Evolutionary conservation across 2,888 invertebrate genomes (phyloP), one percentile per base, ranked within the genome.

Genomic region (Diaphora mendica): DNA sequence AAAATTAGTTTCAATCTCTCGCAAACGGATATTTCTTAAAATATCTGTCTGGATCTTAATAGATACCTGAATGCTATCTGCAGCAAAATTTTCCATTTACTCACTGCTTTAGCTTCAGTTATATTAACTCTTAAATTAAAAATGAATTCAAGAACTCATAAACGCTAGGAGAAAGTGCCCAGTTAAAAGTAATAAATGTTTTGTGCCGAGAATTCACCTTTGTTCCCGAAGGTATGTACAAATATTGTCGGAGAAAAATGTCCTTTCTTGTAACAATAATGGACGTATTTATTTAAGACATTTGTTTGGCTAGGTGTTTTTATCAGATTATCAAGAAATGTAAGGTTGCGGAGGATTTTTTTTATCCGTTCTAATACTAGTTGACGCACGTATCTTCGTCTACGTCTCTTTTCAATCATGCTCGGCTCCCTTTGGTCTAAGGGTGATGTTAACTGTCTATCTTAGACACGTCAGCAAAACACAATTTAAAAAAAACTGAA

Each of bases 191-290:
- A 26, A 44, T 26, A 42, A 66, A 26, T 42, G 44, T 66, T 26
- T 17, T 42, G 44, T 15, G 66, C 13, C 44, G 66, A 66, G 44
- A 66, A 44, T 42, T 33, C 39, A 26, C 44, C n/a, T 66, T 66
- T 66, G 44, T 66, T 17, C 44, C 30, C 15, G 4, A 42, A 44
- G 42, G 44, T 66, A 17, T 44, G 42, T 44, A 26, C 66, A 66
- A 66, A 66, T 66, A 66, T 66, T 66, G 66, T 42, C 44, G 4
- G 2, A 39, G 44, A 44, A 44, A 66, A 66, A 66, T 66, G 33
- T 26, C 26, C 66, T 66, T 42, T 66, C 26, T 51, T 51, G 33
- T 30, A 23, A 26, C 17, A 26, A 51, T 48, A 17, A 68, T 30
- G 17, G 62, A 17, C 62, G 62, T 62, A 30, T 62, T 62, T 62